These are phyloP conservation scores for Tortrix viridana DNA, from an alignment of 2,888 invertebrate species.

Conservation along the genomic window DNA sequence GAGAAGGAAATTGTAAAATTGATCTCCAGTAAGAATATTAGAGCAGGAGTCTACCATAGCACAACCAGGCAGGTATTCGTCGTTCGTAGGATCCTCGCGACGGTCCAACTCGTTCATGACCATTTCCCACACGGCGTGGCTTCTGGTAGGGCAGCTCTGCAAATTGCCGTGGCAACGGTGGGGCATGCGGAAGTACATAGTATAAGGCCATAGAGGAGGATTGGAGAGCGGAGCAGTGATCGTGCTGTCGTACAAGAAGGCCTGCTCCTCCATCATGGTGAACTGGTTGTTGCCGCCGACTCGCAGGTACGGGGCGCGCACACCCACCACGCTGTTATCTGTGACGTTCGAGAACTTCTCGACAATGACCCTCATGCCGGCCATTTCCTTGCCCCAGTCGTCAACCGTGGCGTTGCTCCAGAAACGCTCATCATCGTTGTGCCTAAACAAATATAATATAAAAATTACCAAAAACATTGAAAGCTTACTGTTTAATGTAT, in stretches of 20 bases:
- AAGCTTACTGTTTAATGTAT: too few relatives aligned
- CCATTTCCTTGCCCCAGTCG: conserved; percentile 98
- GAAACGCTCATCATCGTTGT: conserved; percentile 95
- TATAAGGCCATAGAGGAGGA: conserved; percentile 98
- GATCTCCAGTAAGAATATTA: conserved; percentile 95
- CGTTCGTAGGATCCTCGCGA: conserved; percentile 94
- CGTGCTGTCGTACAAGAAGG: conserved; percentile 97
- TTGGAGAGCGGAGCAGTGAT: conserved; percentile 96
- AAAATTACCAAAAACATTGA: neutral
- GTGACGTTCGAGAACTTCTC: conserved; percentile 95
- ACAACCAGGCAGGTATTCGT: conserved; percentile 95
- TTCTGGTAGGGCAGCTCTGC: conserved; percentile 95
- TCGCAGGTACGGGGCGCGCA: conserved; percentile 94
- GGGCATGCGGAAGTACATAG: conserved; percentile 98
- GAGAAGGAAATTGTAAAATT: conserved; percentile 96
- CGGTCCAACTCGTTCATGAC: conserved; percentile 97
- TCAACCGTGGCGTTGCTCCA: conserved; percentile 97
- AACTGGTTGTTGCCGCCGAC: conserved; percentile 98
- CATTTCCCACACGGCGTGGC: conserved; percentile 98
- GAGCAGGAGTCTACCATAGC: conserved; percentile 98
- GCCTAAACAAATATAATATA: conserved; percentile 78
- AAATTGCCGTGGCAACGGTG: conserved; percentile 96
- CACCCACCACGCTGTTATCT: conserved; percentile 95
- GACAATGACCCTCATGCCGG: conserved; percentile 95
- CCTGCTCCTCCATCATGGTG: conserved; percentile 98